These are phyloP conservation scores for Acanthaster planci DNA, from an alignment of 35 echinoderm and acorn worm genomes.

Conservation along the genomic window DNA sequence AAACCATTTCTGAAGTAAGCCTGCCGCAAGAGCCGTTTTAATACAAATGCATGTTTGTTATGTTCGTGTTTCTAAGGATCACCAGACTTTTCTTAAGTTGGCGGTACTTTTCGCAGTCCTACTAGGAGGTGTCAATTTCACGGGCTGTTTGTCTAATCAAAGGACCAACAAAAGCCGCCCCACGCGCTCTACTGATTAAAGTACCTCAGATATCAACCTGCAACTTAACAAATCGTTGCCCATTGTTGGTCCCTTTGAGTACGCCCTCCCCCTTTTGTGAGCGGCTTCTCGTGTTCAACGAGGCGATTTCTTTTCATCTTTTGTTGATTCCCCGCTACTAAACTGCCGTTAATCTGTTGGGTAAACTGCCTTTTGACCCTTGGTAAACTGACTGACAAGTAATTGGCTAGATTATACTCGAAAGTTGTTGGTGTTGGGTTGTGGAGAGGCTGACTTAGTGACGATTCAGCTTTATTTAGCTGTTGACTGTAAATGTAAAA, in stretches of 20 bases:
- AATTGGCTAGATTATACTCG: too few species aligned
- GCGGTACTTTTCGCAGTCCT: too few species aligned
- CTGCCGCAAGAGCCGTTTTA: too few species aligned
- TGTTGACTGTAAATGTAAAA: too few species aligned
- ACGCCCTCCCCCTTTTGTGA: not conserved
- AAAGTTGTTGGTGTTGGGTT: too few species aligned
- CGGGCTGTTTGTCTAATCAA: not conserved
- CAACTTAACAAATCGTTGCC: not conserved
- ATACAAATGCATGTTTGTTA: too few species aligned
- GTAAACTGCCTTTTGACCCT: conserved; percentile 23
- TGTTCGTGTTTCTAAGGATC: too few species aligned
- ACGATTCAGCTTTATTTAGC: too few species aligned
- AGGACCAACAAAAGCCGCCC: not conserved
- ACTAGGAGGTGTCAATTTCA: too few species aligned
- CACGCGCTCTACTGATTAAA: not conserved
- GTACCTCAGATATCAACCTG: not conserved
- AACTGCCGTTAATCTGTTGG: conserved; percentile 13
- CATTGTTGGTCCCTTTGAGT: not conserved
- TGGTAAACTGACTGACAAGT: not conserved
- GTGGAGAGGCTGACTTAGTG: too few species aligned
- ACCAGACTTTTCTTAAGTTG: too few species aligned
- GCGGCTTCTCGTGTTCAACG: not conserved
- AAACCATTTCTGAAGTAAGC: too few species aligned
- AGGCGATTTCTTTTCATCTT: conserved; percentile 4
- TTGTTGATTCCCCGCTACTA: not conserved